Evolutionary conservation across 2,113 vertebrate species (phyloP).

Genomic region (Beaufortia kweichowensis): DNA sequence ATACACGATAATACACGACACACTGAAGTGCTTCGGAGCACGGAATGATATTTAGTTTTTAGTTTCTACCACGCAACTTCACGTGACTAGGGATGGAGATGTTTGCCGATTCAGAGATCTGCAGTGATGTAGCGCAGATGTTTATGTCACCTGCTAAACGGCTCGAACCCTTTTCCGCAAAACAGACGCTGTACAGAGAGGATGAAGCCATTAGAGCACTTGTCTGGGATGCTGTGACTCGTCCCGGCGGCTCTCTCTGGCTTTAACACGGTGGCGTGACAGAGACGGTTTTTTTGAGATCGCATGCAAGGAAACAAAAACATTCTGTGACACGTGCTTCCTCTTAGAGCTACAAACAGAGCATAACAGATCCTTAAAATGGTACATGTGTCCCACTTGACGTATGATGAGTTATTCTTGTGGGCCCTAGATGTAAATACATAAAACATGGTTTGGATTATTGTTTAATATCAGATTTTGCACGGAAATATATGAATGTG

Average conservation of each 20-base stretch:
- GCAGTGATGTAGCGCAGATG: conserved; percentile 68
- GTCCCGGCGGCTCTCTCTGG: not conserved
- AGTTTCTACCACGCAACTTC: conserved; percentile 54
- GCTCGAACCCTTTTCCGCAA: conserved; percentile 51
- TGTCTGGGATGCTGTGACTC: conserved; percentile 21
- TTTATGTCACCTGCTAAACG: conserved; percentile 62
- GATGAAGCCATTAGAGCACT: conserved; percentile 29
- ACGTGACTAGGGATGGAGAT: conserved; percentile 60
- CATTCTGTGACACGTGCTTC: conserved; percentile 21
- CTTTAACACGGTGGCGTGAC: conserved; percentile 8
- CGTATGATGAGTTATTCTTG: not conserved
- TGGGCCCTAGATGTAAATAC: not conserved
- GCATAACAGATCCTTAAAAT: not conserved
- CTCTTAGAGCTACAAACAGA: not conserved
- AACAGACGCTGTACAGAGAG: conserved; percentile 43
- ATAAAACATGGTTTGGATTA: not conserved
- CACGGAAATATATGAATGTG: not conserved
- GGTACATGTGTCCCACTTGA: not conserved
- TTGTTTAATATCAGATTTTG: not conserved
- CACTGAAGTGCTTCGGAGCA: conserved; percentile 22
- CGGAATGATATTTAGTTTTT: conserved; percentile 22
- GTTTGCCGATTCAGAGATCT: conserved; percentile 46
- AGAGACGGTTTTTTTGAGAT: not conserved
- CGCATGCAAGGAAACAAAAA: conserved; percentile 22
- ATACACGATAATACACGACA: conserved; percentile 22